Evolutionary conservation across 2,113 vertebrate genomes (phyloP).

Genomic region (Nothocercus nigrocapillus): DNA sequence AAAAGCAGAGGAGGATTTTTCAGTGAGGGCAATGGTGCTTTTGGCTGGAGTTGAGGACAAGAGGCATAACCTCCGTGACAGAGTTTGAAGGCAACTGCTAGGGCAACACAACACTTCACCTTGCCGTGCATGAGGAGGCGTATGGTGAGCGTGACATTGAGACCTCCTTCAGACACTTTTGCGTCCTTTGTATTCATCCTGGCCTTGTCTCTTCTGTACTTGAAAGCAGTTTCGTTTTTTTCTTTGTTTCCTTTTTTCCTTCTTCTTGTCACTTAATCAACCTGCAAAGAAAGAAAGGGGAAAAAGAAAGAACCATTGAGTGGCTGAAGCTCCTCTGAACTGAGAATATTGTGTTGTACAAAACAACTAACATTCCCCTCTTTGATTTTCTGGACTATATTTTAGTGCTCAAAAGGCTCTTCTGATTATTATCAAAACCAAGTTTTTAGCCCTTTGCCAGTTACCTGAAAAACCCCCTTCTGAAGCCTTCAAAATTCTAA

Average conservation of each 20-base stretch:
- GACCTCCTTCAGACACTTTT: constrained; percentile 83
- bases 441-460: not conserved
- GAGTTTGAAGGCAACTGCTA: not conserved
- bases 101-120: constrained; percentile 75
- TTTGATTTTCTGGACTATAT: constrained; percentile 30
- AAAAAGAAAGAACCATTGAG: constrained; percentile 31
- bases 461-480: not conserved
- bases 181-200: constrained; percentile 81
- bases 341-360: constrained; percentile 17
- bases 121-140: constrained; percentile 93
- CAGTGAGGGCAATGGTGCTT: not conserved
- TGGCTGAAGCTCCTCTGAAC: constrained; percentile 18
- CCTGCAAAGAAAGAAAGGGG: constrained; percentile 67
- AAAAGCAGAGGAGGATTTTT: not conserved
- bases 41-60: not conserved
- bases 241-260: not conserved
- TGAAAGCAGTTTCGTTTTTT: constrained; percentile 58
- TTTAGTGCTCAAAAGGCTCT: constrained; percentile 7
- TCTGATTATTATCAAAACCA: constrained; percentile 29
- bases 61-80: not conserved
- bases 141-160: constrained; percentile 90
- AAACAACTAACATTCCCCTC: constrained; percentile 46
- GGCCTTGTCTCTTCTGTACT: constrained; percentile 53
- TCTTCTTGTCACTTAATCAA: constrained; percentile 65
- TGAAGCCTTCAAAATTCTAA: not conserved